Conservation (phyloP, 2,113 vertebrate species). For the Cephalopholis sonnerati region DNA sequence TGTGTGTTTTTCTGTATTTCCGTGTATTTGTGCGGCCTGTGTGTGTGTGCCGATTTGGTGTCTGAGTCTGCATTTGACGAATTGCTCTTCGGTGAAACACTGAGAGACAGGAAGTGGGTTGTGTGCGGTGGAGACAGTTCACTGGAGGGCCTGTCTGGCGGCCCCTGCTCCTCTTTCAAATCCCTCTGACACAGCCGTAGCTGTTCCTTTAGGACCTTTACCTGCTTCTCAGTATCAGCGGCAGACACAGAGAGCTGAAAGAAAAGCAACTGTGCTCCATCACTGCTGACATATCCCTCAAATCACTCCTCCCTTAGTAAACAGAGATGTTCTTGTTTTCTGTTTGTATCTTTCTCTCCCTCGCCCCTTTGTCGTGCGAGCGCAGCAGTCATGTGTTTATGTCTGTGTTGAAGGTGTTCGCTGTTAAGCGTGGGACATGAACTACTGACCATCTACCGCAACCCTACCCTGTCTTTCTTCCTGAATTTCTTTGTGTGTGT, state of each 20-base stretch:
- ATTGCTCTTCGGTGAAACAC: slow-evolving; percentile 71
- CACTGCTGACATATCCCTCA: slow-evolving; percentile 38
- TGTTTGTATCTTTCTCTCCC: slow-evolving; percentile 12
- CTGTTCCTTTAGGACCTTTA: slow-evolving; percentile 9
- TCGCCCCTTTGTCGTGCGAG: slow-evolving; percentile 5
- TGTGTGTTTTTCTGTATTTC: slow-evolving; percentile 33
- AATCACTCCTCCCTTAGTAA: slow-evolving; percentile 58
- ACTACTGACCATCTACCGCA: slow-evolving; percentile 16
- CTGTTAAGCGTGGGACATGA: slow-evolving; percentile 36
- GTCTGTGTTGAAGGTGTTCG: slow-evolving; percentile 44
- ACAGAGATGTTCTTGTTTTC: slow-evolving; percentile 67
- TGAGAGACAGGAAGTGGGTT: slow-evolving; percentile 88
- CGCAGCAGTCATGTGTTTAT: slow-evolving; percentile 54
- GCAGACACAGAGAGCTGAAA: slow-evolving; percentile 24
- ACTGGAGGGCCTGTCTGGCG: slow-evolving; percentile 87
- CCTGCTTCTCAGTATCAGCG: slow-evolving; percentile 42
- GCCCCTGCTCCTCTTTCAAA: slow-evolving; percentile 81
- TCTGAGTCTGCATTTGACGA: slow-evolving; percentile 59
- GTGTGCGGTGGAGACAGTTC: slow-evolving; percentile 84
- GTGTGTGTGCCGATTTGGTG: slow-evolving; percentile 27
- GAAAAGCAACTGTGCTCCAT: slow-evolving; percentile 13
- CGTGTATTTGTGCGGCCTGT: slow-evolving; percentile 33
- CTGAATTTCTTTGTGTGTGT: slow-evolving; percentile 14
- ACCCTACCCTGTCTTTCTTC: background rate
- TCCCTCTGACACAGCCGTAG: slow-evolving; percentile 20